Evolutionary conservation across 2,113 vertebrate genomes (phyloP).

Genomic region (Scytalopus superciliaris): DNA sequence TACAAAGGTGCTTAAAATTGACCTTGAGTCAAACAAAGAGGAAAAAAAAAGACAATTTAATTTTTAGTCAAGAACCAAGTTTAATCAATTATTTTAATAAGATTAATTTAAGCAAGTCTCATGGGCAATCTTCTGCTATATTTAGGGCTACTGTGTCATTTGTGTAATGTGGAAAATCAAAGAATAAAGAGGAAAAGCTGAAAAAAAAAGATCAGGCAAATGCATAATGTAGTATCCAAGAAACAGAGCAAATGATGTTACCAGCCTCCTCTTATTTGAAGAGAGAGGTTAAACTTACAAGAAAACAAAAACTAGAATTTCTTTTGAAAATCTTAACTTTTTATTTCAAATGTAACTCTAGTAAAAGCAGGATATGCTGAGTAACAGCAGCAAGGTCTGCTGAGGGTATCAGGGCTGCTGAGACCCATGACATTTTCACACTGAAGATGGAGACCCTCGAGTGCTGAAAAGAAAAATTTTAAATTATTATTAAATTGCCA

Average conservation of each 20-base stretch:
- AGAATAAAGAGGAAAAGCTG: not conserved
- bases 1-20: constrained; percentile 40
- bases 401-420: not conserved
- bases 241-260: not conserved
- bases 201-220: constrained; percentile 1
- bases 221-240: not conserved
- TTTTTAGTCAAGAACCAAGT: constrained; percentile 46
- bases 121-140: constrained; percentile 36
- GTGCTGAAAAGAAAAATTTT: not conserved
- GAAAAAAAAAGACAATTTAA: not conserved
- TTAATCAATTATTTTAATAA: constrained; percentile 44
- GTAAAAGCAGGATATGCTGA: not conserved
- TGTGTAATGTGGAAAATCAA: constrained; percentile 17
- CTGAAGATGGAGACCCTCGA: not conserved
- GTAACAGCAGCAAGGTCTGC: not conserved
- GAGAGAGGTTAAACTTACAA: not conserved
- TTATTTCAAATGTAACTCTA: not conserved
- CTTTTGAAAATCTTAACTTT: not conserved
- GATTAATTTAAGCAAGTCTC: constrained; percentile 34
- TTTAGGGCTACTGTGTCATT: constrained; percentile 36
- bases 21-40: constrained; percentile 33
- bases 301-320: not conserved
- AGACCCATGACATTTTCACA: not conserved
- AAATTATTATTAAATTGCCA: not conserved
- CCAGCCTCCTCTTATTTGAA: not conserved